These are phyloP conservation scores for Vulpes ferrilata DNA, from an alignment of 2,113 vertebrate species.

Conservation along the genomic window DNA sequence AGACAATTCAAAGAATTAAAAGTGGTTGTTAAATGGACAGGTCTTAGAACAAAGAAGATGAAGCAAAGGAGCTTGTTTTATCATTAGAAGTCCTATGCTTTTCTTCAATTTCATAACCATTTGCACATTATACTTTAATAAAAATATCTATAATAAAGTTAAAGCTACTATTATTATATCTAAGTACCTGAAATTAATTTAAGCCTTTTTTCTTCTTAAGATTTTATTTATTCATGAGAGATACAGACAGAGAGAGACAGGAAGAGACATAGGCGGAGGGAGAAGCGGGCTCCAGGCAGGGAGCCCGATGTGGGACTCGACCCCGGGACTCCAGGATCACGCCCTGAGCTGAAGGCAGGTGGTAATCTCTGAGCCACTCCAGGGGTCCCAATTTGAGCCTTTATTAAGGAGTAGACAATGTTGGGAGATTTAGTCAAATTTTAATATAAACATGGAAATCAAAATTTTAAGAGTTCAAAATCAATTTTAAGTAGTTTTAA, in stretches of 20 bases:
- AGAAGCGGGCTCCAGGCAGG: too few species aligned
- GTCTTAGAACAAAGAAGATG: not conserved
- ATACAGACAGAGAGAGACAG: too few species aligned
- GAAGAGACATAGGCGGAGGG: too few species aligned
- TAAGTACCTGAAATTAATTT: not conserved
- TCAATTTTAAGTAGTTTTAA: slow-evolving; percentile 32
- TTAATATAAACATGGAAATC: not conserved
- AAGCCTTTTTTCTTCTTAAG: not conserved
- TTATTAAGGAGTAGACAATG: not conserved
- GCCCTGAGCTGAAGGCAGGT: too few species aligned
- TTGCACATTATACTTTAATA: not conserved
- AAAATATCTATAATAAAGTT: slow-evolving; percentile 11
- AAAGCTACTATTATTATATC: slow-evolving; percentile 19
- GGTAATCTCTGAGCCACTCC: too few species aligned
- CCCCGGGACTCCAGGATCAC: too few species aligned
- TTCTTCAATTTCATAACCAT: not conserved
- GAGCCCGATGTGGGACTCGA: too few species aligned
- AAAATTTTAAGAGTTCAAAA: slow-evolving; percentile 28
- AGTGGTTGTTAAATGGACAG: not conserved
- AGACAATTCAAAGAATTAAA: not conserved
- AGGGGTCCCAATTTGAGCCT: not conserved
- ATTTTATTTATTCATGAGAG: too few species aligned
- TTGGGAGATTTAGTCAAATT: slow-evolving; percentile 18
- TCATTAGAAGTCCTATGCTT: not conserved
- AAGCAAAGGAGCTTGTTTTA: not conserved